A percentile compares a stretch with the other conserved stretches of the same genome.
phyloP scores from a whole-genome alignment of 2,888 invertebrate species.

The Apoderus coryli region DNA sequence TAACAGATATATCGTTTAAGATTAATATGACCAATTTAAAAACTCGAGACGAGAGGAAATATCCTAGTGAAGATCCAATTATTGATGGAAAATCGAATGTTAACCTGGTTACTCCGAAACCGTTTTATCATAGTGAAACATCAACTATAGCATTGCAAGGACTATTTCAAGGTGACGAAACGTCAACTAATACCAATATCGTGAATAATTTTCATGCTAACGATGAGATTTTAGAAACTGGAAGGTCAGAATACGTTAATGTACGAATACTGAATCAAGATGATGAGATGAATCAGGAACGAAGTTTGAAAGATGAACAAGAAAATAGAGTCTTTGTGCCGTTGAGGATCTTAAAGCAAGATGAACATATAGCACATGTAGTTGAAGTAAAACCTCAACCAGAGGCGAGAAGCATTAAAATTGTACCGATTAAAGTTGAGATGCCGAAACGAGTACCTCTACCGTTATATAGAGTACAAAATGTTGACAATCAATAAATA shows the following conservation, averaged over 20 bases:
- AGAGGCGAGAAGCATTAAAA: conserved; percentile 26
- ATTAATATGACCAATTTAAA: conserved; percentile 11
- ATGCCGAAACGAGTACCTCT: conserved; percentile 19
- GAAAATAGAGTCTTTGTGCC: conserved; percentile 21
- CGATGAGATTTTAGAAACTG: conserved; percentile 29
- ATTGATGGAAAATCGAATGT: conserved; percentile 30
- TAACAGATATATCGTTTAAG: conserved; percentile 17
- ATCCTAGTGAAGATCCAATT: conserved; percentile 18
- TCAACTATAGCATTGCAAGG: conserved; percentile 55
- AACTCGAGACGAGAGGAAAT: conserved; percentile 16
- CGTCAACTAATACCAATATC: conserved; percentile 14
- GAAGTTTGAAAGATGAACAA: conserved; percentile 14
- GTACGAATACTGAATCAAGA: conserved; percentile 27
- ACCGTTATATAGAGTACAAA: conserved; percentile 1
- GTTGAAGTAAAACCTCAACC: conserved; percentile 28
- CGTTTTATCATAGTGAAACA: conserved; percentile 35
- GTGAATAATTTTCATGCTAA: conserved; percentile 17
- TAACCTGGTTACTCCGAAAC: conserved; percentile 28
- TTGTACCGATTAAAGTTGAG: conserved; percentile 29
- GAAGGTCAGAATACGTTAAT: conserved; percentile 28
- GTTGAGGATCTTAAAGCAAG: conserved; percentile 21
- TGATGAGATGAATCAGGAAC: conserved; percentile 12
- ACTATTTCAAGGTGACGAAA: conserved; percentile 46
- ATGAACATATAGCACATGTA: conserved; percentile 28
- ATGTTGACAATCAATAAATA: too few relatives aligned